phyloP scores from a whole-genome alignment of 2,888 invertebrate genomes.

The Morpho deidamia region DNA sequence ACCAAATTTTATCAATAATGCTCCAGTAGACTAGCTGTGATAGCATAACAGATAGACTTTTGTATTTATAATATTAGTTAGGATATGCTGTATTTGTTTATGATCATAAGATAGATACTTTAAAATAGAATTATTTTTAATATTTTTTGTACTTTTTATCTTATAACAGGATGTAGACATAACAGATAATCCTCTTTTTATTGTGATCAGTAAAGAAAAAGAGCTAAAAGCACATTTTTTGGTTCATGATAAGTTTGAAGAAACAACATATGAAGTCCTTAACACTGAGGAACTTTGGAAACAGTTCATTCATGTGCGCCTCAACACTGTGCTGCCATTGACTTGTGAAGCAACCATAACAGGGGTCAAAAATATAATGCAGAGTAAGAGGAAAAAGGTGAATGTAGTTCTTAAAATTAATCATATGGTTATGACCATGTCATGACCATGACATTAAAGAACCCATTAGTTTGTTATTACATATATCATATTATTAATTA shows the following conservation, averaged over 20 bases:
- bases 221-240: constrained; percentile 82
- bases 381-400: constrained; percentile 82
- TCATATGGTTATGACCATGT: too few relatives aligned
- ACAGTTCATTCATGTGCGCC: constrained; percentile 84
- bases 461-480: too few relatives aligned
- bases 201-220: constrained; percentile 73
- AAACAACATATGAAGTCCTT: constrained; percentile 81
- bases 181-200: constrained; percentile 87
- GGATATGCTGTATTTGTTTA: too few relatives aligned
- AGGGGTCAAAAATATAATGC: constrained; percentile 81
- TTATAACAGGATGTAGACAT: constrained; percentile 82
- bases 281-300: constrained; percentile 80
- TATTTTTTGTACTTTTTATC: not conserved
- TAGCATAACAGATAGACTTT: too few relatives aligned
- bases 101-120: too few relatives aligned
- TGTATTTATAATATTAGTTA: too few relatives aligned
- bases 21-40: too few relatives aligned
- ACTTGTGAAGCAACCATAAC: constrained; percentile 79
- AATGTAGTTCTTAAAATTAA: constrained; percentile 2
- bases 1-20: too few relatives aligned
- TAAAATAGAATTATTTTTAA: not conserved
- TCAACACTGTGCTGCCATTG: constrained; percentile 82
- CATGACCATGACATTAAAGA: too few relatives aligned
- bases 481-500: too few relatives aligned
- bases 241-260: constrained; percentile 84